A percentile compares a stretch with the other conserved stretches of the same genome.
Evolutionary conservation across 2,888 invertebrate species (phyloP).

Genomic region (Scelioninae gen. 2): DNA sequence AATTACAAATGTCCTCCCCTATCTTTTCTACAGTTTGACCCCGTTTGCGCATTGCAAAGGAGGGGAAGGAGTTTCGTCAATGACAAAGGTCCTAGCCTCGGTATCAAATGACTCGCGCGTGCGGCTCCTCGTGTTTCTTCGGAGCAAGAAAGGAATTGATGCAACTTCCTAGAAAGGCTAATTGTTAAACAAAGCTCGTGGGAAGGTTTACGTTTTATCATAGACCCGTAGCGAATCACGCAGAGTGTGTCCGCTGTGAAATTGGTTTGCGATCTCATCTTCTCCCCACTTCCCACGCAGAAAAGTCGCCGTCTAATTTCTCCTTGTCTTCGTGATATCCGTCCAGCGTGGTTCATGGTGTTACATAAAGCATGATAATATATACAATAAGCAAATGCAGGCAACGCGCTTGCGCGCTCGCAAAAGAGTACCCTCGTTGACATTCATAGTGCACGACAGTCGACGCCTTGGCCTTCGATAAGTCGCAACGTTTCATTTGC

Average conservation of each 20-base stretch:
- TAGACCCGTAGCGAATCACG: slow-evolving; percentile 46
- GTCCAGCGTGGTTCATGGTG: slow-evolving; percentile 35
- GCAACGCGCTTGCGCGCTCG: slow-evolving; percentile 19
- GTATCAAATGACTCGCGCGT: slow-evolving; percentile 22
- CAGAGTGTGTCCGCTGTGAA: slow-evolving; percentile 47
- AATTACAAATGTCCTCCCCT: no score
- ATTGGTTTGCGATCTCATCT: slow-evolving; percentile 55
- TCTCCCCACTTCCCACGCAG: slow-evolving; percentile 58
- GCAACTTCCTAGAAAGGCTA: slow-evolving; percentile 43
- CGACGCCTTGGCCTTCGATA: slow-evolving; percentile 53
- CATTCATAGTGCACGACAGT: slow-evolving; percentile 47
- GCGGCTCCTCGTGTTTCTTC: slow-evolving; percentile 43
- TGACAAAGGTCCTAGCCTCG: neutral
- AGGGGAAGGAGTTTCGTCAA: neutral
- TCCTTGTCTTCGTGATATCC: slow-evolving; percentile 55
- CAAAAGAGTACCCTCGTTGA: slow-evolving; percentile 47
- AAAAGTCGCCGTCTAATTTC: slow-evolving; percentile 58
- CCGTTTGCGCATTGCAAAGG: neutral
- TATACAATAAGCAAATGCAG: slow-evolving; percentile 42
- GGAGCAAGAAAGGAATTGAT: slow-evolving; percentile 33
- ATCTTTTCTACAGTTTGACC: no score
- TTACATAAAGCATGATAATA: slow-evolving; percentile 51
- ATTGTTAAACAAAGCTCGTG: slow-evolving; percentile 51
- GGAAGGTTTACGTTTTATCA: slow-evolving; percentile 52
- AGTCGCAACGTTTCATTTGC: slow-evolving; percentile 52